Conservation (phyloP, 1,140 invertebrate genomes). For the Whitmania pigra region DNA sequence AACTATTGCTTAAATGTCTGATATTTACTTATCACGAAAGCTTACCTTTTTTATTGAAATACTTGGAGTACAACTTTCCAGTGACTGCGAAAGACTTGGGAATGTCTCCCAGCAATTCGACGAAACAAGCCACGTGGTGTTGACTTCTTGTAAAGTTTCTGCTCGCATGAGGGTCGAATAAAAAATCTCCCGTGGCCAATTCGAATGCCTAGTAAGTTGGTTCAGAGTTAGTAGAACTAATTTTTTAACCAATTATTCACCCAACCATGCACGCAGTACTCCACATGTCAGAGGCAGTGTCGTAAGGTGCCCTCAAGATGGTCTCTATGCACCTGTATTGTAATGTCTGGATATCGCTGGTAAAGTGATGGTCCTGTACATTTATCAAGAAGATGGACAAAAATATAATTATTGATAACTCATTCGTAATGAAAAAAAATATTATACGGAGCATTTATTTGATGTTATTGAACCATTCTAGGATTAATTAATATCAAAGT, state of each 20-base stretch:
- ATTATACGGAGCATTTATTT: too few species aligned
- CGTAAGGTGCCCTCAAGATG: conserved; percentile 79
- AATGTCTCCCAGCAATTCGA: conserved; percentile 88
- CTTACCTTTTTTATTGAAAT: conserved; percentile 74
- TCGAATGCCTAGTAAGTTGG: conserved; percentile 64
- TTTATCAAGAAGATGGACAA: too few species aligned
- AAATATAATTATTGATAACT: conserved; percentile 27
- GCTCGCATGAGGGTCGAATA: conserved; percentile 90
- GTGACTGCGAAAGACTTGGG: conserved; percentile 72
- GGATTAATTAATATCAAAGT: background rate
- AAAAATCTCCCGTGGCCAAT: conserved; percentile 91
- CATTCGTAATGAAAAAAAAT: too few species aligned
- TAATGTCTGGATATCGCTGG: conserved; percentile 95
- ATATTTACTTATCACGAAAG: background rate
- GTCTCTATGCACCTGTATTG: conserved; percentile 95
- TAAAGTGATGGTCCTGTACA: conserved; percentile 59
- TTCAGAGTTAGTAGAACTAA: too few species aligned
- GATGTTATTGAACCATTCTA: too few species aligned
- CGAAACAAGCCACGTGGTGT: conserved; percentile 95
- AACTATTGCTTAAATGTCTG: background rate
- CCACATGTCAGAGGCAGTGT: conserved; percentile 91
- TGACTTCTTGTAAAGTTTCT: conserved; percentile 72
- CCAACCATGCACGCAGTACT: conserved; percentile 86
- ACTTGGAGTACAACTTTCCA: conserved; percentile 79
- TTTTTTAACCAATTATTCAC: conserved; percentile 23